Evolutionary conservation across 1,140 invertebrate species (phyloP).

Genomic region (Stegodyphus dumicola): DNA sequence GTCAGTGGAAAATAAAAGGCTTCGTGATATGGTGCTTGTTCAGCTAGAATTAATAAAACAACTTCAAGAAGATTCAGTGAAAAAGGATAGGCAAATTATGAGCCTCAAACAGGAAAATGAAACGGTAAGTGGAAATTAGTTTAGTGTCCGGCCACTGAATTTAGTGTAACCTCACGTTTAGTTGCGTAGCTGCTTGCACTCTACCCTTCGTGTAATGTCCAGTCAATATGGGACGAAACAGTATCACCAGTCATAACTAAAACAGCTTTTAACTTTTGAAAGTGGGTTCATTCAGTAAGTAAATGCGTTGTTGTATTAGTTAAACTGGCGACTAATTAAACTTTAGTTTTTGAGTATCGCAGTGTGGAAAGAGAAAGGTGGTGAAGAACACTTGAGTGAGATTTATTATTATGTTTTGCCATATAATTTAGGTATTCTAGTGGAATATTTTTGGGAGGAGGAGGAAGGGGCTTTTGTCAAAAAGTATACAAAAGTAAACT

Average conservation of each 20-base stretch:
- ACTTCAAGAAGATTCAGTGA: slow-evolving; percentile 77
- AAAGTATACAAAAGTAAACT: no score
- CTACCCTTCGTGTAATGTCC: neutral
- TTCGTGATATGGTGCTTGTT: slow-evolving; percentile 77
- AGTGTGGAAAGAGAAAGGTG: no score
- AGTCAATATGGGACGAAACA: neutral
- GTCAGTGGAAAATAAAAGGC: slow-evolving; percentile 53
- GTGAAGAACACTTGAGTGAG: no score
- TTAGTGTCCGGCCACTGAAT: neutral
- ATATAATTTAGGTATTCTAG: no score
- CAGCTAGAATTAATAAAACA: slow-evolving; percentile 80
- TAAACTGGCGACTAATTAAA: no score
- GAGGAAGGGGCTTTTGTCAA: no score
- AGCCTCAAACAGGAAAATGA: slow-evolving; percentile 76
- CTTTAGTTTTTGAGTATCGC: no score
- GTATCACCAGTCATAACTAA: neutral
- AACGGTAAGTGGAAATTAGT: slow-evolving; percentile 70
- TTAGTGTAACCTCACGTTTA: neutral
- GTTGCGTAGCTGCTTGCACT: neutral
- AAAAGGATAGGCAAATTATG: slow-evolving; percentile 76
- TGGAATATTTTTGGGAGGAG: no score
- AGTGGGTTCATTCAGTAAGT: neutral
- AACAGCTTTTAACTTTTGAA: no score
- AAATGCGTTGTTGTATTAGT: neutral
- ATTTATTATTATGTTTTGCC: no score